Base-by-base conservation (phyloP, 2,797 vertebrate genomes). In the Bovichtus variegatus region DNA sequence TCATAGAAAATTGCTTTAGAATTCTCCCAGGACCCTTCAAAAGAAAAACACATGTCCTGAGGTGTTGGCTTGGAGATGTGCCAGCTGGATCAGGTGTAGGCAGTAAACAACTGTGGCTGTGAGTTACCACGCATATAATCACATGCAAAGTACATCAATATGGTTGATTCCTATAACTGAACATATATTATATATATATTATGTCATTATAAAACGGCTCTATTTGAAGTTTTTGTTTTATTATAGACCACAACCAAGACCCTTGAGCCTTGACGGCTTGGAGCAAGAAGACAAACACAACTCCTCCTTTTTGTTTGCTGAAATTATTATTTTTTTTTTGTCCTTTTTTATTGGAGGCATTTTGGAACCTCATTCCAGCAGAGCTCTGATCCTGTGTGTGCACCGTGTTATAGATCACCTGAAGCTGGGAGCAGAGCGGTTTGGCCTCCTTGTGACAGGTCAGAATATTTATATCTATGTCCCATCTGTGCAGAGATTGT, bases 381-480 rank as follows among this genome's bases (percentile, higher is more conserved):
- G 5, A 53, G 54, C 55, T 67, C 21, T 27, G 40, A 47, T 62
- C 34, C 29, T 58, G 65, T 55, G 38, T 21, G 18, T 76, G 29
- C 43, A 15, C 23, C 34, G 66, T 44, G 53, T 72, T 76, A 70
- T 83, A 72, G 64, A 90, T 90, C 82, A 92, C 77, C 72, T 61
- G 49, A 74, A 87, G 61, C 23, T 47, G 31, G 61, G 49, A 77
- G 76, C 67, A 76, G 71, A 70, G 71, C 36, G 43, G 75, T 55
- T 53, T 73, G 76, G 84, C 71, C 67, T 84, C 69, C 81, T 86
- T 81, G 74, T 90, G 85, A 89, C 78, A 76, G 88, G 82, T 86
- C 74, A 77, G 91, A 91, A 92, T 95, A 95, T 94, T 93, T 94
- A 92, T 93, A 94, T 90, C 81, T 78, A 55, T 77, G 88, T 80